A percentile compares a stretch with the other conserved stretches of the same genome.
These are phyloP conservation scores for Jacana jacana DNA, from an alignment of 2,113 vertebrate species.

Conservation along the genomic window DNA sequence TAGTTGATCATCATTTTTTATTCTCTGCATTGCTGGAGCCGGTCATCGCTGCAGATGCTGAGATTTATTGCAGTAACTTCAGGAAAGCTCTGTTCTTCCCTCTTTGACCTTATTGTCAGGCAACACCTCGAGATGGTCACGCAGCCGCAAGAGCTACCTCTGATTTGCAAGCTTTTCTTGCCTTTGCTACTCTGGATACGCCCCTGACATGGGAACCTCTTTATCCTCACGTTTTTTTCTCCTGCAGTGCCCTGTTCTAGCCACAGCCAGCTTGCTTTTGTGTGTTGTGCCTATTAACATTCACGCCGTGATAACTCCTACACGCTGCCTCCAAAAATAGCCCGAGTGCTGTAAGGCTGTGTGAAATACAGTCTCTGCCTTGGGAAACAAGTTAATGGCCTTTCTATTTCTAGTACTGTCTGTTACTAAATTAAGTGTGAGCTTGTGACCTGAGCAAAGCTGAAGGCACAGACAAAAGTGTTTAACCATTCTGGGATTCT, in stretches of 20 bases:
- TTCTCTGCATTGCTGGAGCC: background rate
- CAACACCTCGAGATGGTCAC: background rate
- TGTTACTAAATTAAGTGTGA: slow-evolving; percentile 70
- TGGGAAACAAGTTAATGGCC: slow-evolving; percentile 36
- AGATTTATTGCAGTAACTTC: background rate
- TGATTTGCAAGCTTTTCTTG: background rate
- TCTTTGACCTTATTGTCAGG: background rate
- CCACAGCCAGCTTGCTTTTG: background rate
- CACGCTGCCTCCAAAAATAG: slow-evolving; percentile 71
- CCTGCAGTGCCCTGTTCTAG: background rate
- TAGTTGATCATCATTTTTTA: background rate
- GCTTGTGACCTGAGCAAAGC: slow-evolving; percentile 24
- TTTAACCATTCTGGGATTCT: background rate
- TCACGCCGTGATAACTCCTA: slow-evolving; percentile 41
- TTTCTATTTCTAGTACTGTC: slow-evolving; percentile 69
- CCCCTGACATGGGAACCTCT: background rate
- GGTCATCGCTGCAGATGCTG: background rate
- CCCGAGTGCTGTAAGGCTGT: background rate
- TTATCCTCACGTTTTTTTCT: background rate
- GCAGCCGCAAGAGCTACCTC: background rate
- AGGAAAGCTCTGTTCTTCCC: background rate
- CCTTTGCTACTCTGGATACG: background rate
- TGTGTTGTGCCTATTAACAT: slow-evolving; percentile 50
- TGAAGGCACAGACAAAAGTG: background rate
- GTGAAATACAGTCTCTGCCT: slow-evolving; percentile 54